Percentiles rank a stretch among this genome's conserved stretches.
Evolutionary conservation across 1,140 invertebrate species (phyloP).

Genomic region (Drosophila mojavensis): DNA sequence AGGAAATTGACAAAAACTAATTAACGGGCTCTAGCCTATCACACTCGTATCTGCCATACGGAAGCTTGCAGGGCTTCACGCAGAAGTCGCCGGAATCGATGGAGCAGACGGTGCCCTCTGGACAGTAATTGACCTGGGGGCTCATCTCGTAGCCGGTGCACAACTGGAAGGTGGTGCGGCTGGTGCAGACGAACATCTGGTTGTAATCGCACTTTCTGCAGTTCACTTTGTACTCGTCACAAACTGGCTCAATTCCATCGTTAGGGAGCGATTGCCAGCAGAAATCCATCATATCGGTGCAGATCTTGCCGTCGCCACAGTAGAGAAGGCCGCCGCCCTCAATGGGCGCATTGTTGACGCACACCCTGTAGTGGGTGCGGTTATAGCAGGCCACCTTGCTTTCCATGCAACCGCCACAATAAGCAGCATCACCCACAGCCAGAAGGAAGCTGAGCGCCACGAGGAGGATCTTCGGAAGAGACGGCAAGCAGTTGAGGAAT

Average conservation of each 20-base stretch:
- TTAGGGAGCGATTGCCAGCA: conserved; percentile 18
- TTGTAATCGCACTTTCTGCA: conserved; percentile 49
- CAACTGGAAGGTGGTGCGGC: conserved; percentile 64
- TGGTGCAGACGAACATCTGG: conserved; percentile 66
- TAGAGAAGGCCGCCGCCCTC: neutral
- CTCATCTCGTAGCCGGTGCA: conserved; percentile 43
- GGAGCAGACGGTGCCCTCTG: conserved; percentile 43
- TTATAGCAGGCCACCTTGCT: conserved; percentile 55
- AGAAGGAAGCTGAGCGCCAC: conserved; percentile 11
- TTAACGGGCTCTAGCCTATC: conserved; percentile 9
- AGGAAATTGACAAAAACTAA: no score
- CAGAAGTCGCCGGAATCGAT: conserved; percentile 58
- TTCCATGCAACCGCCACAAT: conserved; percentile 44
- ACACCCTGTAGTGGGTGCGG: conserved; percentile 51
- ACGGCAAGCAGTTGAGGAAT: neutral
- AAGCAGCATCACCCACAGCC: neutral
- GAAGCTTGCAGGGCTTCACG: conserved; percentile 49
- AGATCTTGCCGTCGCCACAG: conserved; percentile 52
- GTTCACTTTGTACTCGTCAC: neutral
- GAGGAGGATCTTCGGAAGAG: conserved; percentile 34
- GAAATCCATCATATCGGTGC: conserved; percentile 27
- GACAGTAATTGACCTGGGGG: conserved; percentile 41
- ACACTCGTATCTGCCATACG: conserved; percentile 40
- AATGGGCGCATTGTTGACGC: conserved; percentile 23
- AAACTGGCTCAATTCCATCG: neutral